Evolutionary conservation across 2,797 vertebrate species (phyloP), one percentile per base, ranked within the genome.

Genomic region (Xiphorhynchus erythropygius): DNA sequence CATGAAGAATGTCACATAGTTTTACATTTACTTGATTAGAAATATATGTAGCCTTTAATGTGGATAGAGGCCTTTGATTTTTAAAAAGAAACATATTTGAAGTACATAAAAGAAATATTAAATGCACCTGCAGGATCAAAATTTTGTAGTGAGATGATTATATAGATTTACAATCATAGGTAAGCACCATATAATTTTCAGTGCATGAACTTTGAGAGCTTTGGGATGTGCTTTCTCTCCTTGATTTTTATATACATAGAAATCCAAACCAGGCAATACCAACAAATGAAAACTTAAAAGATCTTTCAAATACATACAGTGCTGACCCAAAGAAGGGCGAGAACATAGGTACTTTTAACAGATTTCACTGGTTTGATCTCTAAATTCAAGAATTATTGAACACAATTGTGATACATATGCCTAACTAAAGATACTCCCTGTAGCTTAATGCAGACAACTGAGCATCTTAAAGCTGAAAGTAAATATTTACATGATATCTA

Each of bases 31-130:
- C 70, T 84, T 95, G 50, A 77, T 59, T 76, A 92, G 64, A 63
- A 93, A 78, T 39, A 47, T 64, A 42, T 33, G 63, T 60, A 86
- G 67, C 30, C 62, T 90, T 87, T 84, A 77, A 84, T 64, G 60
- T 71, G 47, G 37, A 76, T 35, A 79, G 50, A 77, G 37, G 27
- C 9, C 52, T 90, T 82, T 83, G 69, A 95, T 83, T 96, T 91
- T 91, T 50, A 93, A 96, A 77, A 39, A 64, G 62, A 82, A 91
- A 84, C 56, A 74, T 35, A 80, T 55, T 18, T 70, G 35, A 93
- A 88, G 39, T 13, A 73, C n/a, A 65, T 23, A 67, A 68, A 92
- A 56, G n/a, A 74, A 74, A 83, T 1, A 71, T 25, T 68, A 78
- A 80, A 63, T 46, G 59, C 27, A 73, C 46, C 62, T 76, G 59